Evolutionary conservation across 2,113 vertebrate species (phyloP).

Genomic region (Mustela nigripes): DNA sequence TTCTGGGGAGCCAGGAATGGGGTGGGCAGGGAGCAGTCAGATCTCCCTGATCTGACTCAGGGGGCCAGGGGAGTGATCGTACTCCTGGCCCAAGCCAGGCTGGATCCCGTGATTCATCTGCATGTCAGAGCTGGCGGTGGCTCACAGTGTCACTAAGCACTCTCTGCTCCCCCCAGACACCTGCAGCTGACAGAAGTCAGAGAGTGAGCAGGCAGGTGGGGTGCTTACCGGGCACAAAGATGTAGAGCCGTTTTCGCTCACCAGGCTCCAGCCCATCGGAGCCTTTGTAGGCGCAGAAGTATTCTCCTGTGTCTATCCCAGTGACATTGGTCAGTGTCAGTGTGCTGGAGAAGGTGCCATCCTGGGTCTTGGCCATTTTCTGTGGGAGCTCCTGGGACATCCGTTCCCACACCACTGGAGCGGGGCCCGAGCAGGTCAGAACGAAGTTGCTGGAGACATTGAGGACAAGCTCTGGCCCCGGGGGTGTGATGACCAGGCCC

Average conservation of each 20-base stretch:
- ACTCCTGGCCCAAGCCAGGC: background rate
- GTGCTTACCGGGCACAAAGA: slow-evolving; percentile 95
- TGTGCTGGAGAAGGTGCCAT: slow-evolving; percentile 84
- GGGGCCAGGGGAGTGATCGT: background rate
- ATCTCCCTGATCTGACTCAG: background rate
- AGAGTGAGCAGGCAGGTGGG: background rate
- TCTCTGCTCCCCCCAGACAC: background rate
- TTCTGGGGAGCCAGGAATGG: background rate
- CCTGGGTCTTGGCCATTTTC: background rate
- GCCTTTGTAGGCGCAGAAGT: slow-evolving; percentile 88
- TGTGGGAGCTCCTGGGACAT: slow-evolving; percentile 76
- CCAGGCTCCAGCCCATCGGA: slow-evolving; percentile 57
- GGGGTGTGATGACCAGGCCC: slow-evolving; percentile 88
- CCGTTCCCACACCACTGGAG: slow-evolving; percentile 88
- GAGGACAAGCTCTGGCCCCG: slow-evolving; percentile 88
- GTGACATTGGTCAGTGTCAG: slow-evolving; percentile 90
- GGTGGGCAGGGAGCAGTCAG: background rate
- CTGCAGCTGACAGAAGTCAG: background rate
- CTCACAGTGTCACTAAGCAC: background rate
- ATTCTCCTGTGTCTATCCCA: slow-evolving; percentile 93
- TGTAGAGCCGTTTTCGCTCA: slow-evolving; percentile 87
- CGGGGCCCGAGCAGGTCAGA: slow-evolving; percentile 90
- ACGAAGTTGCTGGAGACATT: slow-evolving; percentile 87
- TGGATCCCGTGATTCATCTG: background rate
- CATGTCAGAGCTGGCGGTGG: background rate